These are phyloP conservation scores for Elysia crispata DNA, from an alignment of 2,888 invertebrate genomes.

Conservation along the genomic window DNA sequence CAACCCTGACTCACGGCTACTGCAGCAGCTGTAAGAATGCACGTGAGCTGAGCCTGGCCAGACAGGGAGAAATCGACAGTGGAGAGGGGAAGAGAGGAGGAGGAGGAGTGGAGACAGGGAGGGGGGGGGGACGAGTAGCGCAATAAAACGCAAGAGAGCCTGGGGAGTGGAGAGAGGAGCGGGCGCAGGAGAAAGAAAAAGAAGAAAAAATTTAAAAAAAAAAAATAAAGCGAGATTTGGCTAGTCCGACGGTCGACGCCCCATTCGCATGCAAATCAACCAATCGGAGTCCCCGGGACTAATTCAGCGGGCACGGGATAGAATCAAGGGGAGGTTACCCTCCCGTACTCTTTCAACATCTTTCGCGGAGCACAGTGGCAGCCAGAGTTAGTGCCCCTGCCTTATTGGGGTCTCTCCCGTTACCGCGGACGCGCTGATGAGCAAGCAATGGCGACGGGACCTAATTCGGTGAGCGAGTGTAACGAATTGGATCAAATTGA, in stretches of 20 bases:
- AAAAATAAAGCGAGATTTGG: background rate
- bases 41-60: background rate
- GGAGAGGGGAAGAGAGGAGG: constrained; percentile 5
- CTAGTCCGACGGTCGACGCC: too few relatives aligned
- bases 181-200: background rate
- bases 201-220: background rate
- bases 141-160: constrained; percentile 11
- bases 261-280: too few relatives aligned
- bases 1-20: background rate
- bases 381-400: too few relatives aligned
- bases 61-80: background rate
- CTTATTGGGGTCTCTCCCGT: too few relatives aligned
- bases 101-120: background rate
- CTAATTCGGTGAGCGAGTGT: background rate
- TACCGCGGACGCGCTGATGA: too few relatives aligned
- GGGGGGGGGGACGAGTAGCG: background rate
- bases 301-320: background rate
- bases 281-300: too few relatives aligned
- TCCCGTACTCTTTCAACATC: too few relatives aligned
- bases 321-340: too few relatives aligned
- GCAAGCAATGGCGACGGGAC: too few relatives aligned
- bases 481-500: constrained; percentile 45
- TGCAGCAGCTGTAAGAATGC: background rate
- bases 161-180: constrained; percentile 16
- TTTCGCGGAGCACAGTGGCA: too few relatives aligned